Percentiles rank a stretch among this genome's conserved stretches.
Conservation (phyloP, 2,888 invertebrate species). For the Abrostola triplasia region DNA sequence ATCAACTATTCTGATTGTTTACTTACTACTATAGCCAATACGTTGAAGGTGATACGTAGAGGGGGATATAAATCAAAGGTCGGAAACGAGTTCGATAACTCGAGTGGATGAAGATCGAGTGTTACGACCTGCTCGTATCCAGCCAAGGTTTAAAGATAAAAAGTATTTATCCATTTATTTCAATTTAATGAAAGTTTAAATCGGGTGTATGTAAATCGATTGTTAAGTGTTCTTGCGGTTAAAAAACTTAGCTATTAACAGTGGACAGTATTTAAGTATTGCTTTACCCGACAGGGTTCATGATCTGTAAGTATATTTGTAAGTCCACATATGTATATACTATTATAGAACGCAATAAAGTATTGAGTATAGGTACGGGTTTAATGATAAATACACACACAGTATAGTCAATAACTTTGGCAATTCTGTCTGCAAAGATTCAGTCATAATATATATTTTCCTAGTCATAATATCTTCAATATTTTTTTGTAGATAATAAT, state of each 20-base stretch:
- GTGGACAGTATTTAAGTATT: no score
- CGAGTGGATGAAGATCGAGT: constrained; percentile 62
- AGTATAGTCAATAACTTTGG: no score
- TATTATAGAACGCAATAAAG: no score
- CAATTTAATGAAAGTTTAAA: constrained; percentile 40
- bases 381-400: no score
- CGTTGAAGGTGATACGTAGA: constrained; percentile 20
- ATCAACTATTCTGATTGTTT: constrained; percentile 26
- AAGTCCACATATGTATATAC: no score
- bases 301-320: no score
- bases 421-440: no score
- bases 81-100: constrained; percentile 61
- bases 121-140: constrained; percentile 49
- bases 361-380: no score
- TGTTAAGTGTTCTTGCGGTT: constrained; percentile 24
- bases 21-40: constrained; percentile 37
- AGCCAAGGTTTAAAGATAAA: constrained; percentile 43
- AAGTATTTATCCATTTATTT: constrained; percentile 53
- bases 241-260: constrained; percentile 11
- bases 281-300: no score
- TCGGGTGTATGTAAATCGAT: constrained; percentile 18
- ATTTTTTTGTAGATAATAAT: no score
- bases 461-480: no score
- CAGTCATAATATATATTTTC: no score
- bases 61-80: constrained; percentile 67